phyloP scores from a whole-genome alignment of 2,113 vertebrate genomes.

The Columba livia region DNA sequence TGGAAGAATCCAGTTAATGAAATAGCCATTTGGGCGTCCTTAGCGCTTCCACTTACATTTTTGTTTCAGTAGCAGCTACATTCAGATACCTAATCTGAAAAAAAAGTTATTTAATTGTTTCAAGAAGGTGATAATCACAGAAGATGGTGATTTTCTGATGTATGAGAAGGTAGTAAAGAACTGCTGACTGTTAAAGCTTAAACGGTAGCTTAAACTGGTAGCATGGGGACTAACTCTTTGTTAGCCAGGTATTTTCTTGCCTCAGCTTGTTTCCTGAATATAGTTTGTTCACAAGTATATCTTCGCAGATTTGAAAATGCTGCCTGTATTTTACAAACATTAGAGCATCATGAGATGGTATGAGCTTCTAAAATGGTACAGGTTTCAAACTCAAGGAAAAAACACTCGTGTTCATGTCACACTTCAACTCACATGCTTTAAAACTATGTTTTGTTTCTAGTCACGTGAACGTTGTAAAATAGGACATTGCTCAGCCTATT shows the following conservation, averaged over 20 bases:
- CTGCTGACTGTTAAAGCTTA: background rate
- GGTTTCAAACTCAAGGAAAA: background rate
- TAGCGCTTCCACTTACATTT: background rate
- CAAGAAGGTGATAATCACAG: background rate
- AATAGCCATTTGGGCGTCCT: constrained; percentile 11
- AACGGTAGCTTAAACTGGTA: background rate
- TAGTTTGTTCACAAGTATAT: background rate
- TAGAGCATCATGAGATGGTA: background rate
- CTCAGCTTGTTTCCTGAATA: background rate
- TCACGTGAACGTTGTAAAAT: background rate
- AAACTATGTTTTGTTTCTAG: background rate
- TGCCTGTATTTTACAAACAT: background rate
- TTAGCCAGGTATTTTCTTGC: background rate
- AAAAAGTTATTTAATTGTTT: background rate
- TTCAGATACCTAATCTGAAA: background rate
- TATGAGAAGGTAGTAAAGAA: background rate
- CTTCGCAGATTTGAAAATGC: background rate
- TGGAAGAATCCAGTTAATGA: background rate
- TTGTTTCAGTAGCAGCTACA: background rate
- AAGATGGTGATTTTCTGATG: background rate
- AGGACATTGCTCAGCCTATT: background rate
- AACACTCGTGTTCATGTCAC: background rate
- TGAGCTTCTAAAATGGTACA: background rate
- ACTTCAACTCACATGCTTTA: background rate
- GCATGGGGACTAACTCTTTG: background rate